Conservation (phyloP, 2,888 invertebrate species). For the Orthonevra nobilis region DNA sequence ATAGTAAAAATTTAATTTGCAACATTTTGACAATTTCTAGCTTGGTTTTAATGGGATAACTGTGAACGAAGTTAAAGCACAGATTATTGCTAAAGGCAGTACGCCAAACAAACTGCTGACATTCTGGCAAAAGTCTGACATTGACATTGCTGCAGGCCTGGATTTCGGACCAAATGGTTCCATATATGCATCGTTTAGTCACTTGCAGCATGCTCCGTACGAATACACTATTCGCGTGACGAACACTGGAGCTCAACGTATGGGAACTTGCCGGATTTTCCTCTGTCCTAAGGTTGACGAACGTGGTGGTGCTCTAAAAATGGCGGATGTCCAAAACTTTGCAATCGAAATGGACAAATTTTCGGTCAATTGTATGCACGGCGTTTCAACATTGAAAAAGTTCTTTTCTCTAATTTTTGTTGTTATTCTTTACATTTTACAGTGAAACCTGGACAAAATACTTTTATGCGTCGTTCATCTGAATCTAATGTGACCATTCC, state of each 20-base stretch:
- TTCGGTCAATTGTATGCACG: slow-evolving; percentile 82
- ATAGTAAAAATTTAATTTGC: too few species aligned
- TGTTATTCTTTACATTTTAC: slow-evolving; percentile 49
- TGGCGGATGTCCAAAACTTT: slow-evolving; percentile 83
- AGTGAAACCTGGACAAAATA: slow-evolving; percentile 86
- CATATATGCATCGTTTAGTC: slow-evolving; percentile 87
- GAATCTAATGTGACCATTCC: slow-evolving; percentile 91
- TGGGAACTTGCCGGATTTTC: slow-evolving; percentile 85
- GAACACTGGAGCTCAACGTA: slow-evolving; percentile 80
- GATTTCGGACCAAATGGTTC: slow-evolving; percentile 89
- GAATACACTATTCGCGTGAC: slow-evolving; percentile 84
- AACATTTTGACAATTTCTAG: neutral
- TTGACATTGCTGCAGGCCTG: slow-evolving; percentile 89
- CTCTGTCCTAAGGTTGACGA: slow-evolving; percentile 85
- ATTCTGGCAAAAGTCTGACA: slow-evolving; percentile 90
- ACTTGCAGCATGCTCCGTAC: slow-evolving; percentile 88
- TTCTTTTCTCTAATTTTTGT: too few species aligned
- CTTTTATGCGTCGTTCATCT: slow-evolving; percentile 84
- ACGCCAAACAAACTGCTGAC: slow-evolving; percentile 84
- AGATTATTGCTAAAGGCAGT: slow-evolving; percentile 72
- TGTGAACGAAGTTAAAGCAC: slow-evolving; percentile 73
- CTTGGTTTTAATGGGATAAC: slow-evolving; percentile 44
- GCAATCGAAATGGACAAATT: slow-evolving; percentile 87
- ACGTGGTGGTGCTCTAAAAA: slow-evolving; percentile 82
- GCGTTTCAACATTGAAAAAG: neutral